Evolutionary conservation across 1,140 invertebrate genomes (phyloP), one percentile per base, ranked within the genome.

Genomic region (Leptopilina boulardi): DNA sequence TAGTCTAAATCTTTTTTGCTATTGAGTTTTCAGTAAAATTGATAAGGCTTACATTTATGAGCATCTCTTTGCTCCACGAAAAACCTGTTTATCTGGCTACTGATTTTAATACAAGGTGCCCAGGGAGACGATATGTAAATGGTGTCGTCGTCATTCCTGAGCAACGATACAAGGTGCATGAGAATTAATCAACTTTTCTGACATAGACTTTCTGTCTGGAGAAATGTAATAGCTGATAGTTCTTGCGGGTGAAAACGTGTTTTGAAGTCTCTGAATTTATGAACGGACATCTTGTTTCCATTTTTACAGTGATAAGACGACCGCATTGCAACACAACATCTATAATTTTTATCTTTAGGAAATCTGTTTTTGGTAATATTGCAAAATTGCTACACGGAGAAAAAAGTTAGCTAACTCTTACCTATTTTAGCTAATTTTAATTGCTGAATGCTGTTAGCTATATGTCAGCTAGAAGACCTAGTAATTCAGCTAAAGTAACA

Each of bases 171-270:
- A 78, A 76, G 72, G 44, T 76, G 74, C 73, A 71, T 42, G 72
- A 70, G 76, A 78, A 83, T 83, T 80, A 83, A 83, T 83, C 82
- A 83, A n/a, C 78, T 83, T 81, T 80, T 77, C 80, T 80, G 76
- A 80, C 80, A 77, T 83, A 75, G 74, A 78, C 51, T 75, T 66
- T 66, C 59, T 66, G 23, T 23, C 59, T 13, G 26, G 59, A 66
- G 23, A 66, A 66, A 66, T 66, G 59, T 66, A 66, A 66, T 66
- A 66, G 26, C 8, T 66, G 59, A 66, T 66, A 66, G 59, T 34
- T 34, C 26, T 15, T 66, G 13, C 26, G 59, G 23, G 59, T 23
- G 59, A 66, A 30, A 66, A 66, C 21, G 59, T 23, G 59, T 23
- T 66, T 66, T 66, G 21, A 66, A 13, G 59, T 66, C 26, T 30